Evolutionary conservation across 2,888 invertebrate species (phyloP).

Genomic region (Ophion obscuratus): DNA sequence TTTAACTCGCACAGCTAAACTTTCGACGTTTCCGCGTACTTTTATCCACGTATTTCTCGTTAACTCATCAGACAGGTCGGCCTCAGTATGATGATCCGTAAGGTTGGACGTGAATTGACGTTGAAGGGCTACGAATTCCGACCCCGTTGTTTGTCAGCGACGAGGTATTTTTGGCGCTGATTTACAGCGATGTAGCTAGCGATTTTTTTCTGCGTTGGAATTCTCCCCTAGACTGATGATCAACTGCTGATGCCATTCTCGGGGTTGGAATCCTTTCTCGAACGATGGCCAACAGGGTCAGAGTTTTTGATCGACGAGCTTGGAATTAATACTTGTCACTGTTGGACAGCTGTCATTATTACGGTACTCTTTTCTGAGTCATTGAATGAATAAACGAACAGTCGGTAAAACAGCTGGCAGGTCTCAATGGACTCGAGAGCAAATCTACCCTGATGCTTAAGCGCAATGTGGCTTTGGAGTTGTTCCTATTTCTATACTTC

Average conservation of each 20-base stretch:
- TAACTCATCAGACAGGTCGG: slow-evolving; percentile 30
- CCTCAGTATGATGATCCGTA: background rate
- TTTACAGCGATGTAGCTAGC: background rate
- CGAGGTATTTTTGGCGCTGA: background rate
- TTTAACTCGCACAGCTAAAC: slow-evolving; percentile 44
- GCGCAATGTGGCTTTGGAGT: background rate
- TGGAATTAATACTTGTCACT: too few species aligned
- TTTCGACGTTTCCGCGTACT: slow-evolving; percentile 18
- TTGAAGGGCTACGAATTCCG: slow-evolving; percentile 7
- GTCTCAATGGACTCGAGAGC: too few species aligned
- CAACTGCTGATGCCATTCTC: background rate
- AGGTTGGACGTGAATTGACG: slow-evolving; percentile 7
- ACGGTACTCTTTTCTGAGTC: too few species aligned
- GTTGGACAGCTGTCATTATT: too few species aligned
- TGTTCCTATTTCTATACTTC: background rate
- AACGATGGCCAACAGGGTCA: background rate
- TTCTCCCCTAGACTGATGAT: background rate
- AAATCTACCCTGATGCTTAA: background rate
- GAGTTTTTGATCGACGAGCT: background rate
- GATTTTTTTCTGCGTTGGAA: background rate
- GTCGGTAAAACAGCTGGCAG: too few species aligned
- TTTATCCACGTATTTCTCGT: slow-evolving; percentile 38
- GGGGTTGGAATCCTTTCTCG: background rate
- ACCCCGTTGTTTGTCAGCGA: background rate
- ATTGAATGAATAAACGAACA: too few species aligned